phyloP scores from a whole-genome alignment of 2,888 invertebrate genomes.

The Agriotes lineatus region DNA sequence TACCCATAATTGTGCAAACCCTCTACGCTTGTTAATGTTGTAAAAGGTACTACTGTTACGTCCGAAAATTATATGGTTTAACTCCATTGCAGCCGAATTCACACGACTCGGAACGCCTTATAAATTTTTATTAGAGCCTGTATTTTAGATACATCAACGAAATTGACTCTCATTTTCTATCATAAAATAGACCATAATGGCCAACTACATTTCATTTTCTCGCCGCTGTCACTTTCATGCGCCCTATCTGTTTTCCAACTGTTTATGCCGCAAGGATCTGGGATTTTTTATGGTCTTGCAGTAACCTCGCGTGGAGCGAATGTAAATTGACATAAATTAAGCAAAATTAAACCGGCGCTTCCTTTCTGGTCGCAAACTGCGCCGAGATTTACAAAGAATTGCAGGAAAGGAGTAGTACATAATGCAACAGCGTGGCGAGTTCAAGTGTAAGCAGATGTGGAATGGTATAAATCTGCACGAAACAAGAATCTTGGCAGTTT shows the following conservation, averaged over 20 bases:
- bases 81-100: too few relatives aligned
- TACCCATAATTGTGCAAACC: too few relatives aligned
- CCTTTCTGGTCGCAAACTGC: background rate
- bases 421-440: slow-evolving; percentile 1
- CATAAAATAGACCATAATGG: background rate
- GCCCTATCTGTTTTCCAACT: background rate
- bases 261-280: background rate
- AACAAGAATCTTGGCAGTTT: slow-evolving; percentile 23
- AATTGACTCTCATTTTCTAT: background rate
- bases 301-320: background rate
- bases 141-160: background rate
- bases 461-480: slow-evolving; percentile 15
- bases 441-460: background rate
- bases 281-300: background rate
- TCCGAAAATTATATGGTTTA: too few relatives aligned
- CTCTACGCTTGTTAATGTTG: too few relatives aligned
- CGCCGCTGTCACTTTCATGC: background rate
- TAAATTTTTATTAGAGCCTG: too few relatives aligned
- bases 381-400: background rate
- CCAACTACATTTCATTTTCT: background rate
- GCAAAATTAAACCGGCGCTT: background rate
- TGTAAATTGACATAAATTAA: background rate
- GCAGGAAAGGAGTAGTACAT: background rate
- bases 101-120: background rate
- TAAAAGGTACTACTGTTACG: too few relatives aligned